Evolutionary conservation across 2,888 invertebrate genomes (phyloP).

Genomic region (Epiblema foenella): DNA sequence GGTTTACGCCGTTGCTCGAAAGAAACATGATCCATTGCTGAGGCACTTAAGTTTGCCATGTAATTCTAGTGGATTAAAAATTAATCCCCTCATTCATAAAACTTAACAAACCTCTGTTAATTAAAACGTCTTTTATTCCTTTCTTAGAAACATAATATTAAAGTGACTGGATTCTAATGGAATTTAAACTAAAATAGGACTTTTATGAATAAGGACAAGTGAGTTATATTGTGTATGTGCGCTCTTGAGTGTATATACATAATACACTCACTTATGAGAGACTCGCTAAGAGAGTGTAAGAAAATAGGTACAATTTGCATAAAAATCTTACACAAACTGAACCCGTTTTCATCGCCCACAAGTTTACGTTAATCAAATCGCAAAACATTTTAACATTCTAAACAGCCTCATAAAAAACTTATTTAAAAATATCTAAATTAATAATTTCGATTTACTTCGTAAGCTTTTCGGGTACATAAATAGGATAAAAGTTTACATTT

Average conservation of each 20-base stretch:
- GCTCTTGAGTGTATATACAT: no score
- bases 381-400: conserved; percentile 51
- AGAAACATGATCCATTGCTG: background rate
- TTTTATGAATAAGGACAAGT: no score
- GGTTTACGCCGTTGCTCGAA: background rate
- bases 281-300: no score
- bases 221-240: no score
- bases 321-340: no score
- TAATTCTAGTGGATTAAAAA: background rate
- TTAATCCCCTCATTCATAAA: background rate
- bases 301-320: no score
- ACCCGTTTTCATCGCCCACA: background rate
- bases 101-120: no score
- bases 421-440: background rate
- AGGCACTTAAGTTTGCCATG: background rate
- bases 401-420: conserved; percentile 50
- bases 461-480: background rate
- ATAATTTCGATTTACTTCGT: conserved; percentile 5
- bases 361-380: conserved; percentile 35
- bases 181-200: no score
- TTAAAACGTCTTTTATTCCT: no score
- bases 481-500: background rate
- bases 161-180: no score
- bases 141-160: no score
- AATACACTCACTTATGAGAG: no score